Percentiles rank a stretch among this genome's conserved stretches.
Conservation (phyloP, 2,797 vertebrate species). For the Psittacula echo region DNA sequence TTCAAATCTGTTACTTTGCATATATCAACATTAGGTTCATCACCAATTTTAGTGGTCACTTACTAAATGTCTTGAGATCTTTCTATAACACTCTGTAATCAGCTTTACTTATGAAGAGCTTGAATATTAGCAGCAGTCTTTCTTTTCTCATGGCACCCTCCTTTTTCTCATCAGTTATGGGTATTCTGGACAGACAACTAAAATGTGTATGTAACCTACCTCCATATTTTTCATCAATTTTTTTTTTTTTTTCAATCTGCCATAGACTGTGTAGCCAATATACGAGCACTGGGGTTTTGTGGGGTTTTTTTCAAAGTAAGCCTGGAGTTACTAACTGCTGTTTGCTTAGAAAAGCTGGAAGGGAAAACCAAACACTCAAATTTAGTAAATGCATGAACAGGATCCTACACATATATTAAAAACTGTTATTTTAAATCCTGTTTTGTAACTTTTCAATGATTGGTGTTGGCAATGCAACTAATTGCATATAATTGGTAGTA, state of each 20-base stretch:
- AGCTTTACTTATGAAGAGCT: background rate
- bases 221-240: background rate
- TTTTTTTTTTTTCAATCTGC: background rate
- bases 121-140: background rate
- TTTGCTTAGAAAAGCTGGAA: background rate
- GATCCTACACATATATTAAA: constrained; percentile 11
- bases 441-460: constrained; percentile 34
- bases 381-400: constrained; percentile 13
- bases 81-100: background rate
- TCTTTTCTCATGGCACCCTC: background rate
- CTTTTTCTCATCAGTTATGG: background rate
- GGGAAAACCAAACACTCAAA: background rate
- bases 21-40: background rate
- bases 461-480: constrained; percentile 31
- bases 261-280: background rate
- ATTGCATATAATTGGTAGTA: constrained; percentile 32
- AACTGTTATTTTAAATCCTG: constrained; percentile 24
- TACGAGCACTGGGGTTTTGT: background rate
- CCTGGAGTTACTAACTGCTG: constrained; percentile 8
- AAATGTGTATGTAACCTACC: background rate
- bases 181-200: background rate
- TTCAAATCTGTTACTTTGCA: background rate
- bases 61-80: background rate
- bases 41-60: background rate
- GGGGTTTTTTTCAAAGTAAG: background rate